Evolutionary conservation across 1,140 invertebrate genomes (phyloP).

Genomic region (Agraylea sexmaculata): DNA sequence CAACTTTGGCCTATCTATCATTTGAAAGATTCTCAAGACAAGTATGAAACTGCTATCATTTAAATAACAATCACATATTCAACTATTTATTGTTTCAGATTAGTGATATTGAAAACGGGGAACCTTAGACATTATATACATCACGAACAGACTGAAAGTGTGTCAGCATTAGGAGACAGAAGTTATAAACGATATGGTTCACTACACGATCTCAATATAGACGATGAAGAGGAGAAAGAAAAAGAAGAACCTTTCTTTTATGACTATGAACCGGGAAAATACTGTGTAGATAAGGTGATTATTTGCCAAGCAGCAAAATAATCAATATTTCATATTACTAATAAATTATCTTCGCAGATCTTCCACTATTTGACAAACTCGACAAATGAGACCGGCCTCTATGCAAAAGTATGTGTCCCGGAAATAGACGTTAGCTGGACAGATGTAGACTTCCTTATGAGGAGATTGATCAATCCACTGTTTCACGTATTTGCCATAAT

Average conservation of each 20-base stretch:
- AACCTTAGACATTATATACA: constrained; percentile 55
- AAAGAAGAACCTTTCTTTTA: constrained; percentile 46
- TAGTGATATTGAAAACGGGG: constrained; percentile 55
- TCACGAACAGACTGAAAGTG: constrained; percentile 40
- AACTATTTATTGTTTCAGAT: constrained; percentile 26
- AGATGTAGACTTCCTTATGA: constrained; percentile 57
- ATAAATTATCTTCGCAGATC: too few species aligned
- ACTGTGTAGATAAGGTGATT: constrained; percentile 64
- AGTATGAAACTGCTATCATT: constrained; percentile 23
- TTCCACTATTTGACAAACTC: constrained; percentile 1
- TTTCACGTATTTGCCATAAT: constrained; percentile 60
- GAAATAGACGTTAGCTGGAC: constrained; percentile 53
- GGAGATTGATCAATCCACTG: constrained; percentile 59
- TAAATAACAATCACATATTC: constrained; percentile 3
- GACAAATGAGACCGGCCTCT: constrained; percentile 40
- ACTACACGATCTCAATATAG: too few species aligned
- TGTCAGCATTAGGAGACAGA: too few species aligned
- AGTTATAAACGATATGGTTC: too few species aligned
- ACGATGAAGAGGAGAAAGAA: constrained; percentile 37
- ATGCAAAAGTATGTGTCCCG: constrained; percentile 63
- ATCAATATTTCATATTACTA: constrained; percentile 17
- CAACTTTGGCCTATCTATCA: constrained; percentile 63
- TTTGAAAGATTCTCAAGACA: constrained; percentile 37
- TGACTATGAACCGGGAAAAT: constrained; percentile 60
- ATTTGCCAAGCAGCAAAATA: constrained; percentile 2